Percentiles rank a stretch among this genome's conserved stretches.
phyloP scores from a whole-genome alignment of 2,888 invertebrate species.

The Acleris cristana region DNA sequence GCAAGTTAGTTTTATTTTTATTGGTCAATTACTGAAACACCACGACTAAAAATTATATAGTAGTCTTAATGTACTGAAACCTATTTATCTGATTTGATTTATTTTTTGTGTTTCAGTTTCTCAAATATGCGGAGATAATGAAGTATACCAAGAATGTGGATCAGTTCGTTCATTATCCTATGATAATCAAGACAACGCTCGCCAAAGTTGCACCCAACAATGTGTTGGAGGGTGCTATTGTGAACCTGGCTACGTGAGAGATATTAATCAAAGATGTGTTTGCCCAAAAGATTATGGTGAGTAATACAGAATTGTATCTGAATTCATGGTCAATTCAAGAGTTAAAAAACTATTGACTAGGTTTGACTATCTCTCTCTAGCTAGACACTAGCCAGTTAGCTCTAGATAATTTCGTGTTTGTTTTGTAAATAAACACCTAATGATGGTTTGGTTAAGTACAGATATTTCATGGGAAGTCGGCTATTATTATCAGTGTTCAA shows the following conservation, averaged over 20 bases:
- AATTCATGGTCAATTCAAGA: too few species aligned
- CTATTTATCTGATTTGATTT: background rate
- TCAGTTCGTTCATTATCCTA: constrained; percentile 22
- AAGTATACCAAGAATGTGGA: constrained; percentile 26
- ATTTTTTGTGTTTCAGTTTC: background rate
- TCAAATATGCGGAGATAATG: constrained; percentile 27
- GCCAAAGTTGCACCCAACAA: constrained; percentile 7
- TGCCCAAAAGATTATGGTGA: constrained; percentile 25
- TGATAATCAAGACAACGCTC: constrained; percentile 22
- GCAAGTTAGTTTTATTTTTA: too few species aligned
- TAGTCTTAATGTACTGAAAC: too few species aligned
- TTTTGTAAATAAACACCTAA: too few species aligned
- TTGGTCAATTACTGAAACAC: too few species aligned
- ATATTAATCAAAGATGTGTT: constrained; percentile 15
- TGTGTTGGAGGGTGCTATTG: constrained; percentile 30
- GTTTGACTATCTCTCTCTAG: too few species aligned
- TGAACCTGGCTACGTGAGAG: constrained; percentile 22
- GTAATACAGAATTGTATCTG: background rate
- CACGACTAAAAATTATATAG: background rate
- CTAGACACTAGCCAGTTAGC: too few species aligned
- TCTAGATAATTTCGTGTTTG: background rate
- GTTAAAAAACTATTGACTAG: too few species aligned
- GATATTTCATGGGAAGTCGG: too few species aligned
- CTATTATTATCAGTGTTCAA: too few species aligned
- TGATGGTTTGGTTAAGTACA: too few species aligned